phyloP scores from a whole-genome alignment of 2,888 invertebrate genomes.

The Caenorhabditis zanzibari region DNA sequence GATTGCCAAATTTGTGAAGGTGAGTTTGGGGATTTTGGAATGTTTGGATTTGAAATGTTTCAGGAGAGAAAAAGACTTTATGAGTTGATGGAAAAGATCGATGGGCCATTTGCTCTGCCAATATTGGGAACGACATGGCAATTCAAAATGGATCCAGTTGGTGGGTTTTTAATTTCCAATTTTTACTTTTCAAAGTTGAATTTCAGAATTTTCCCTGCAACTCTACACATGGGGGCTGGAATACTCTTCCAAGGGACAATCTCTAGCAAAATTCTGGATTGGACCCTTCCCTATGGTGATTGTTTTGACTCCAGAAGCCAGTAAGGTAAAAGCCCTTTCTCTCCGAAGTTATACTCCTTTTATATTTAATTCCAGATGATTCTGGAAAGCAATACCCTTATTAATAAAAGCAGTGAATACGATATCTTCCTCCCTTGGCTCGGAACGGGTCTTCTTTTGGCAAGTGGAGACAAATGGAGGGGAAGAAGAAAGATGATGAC shows the following conservation, averaged over 20 bases:
- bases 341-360: no score
- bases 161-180: conserved; percentile 54
- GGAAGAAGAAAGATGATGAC: conserved; percentile 85
- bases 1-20: conserved; percentile 48
- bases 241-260: conserved; percentile 42
- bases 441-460: conserved; percentile 85
- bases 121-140: conserved; percentile 77
- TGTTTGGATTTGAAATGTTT: background rate
- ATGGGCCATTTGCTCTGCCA: conserved; percentile 78
- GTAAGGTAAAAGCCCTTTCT: conserved; percentile 32
- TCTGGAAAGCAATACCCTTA: conserved; percentile 79
- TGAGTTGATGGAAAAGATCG: conserved; percentile 63
- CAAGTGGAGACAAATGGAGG: conserved; percentile 85
- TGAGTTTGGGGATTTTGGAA: background rate
- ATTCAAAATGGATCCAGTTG: conserved; percentile 75
- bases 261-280: conserved; percentile 57
- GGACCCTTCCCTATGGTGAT: conserved; percentile 62
- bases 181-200: background rate
- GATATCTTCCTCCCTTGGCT: conserved; percentile 85
- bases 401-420: conserved; percentile 84
- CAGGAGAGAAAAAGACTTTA: conserved; percentile 42
- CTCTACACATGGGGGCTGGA: conserved; percentile 60
- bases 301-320: conserved; percentile 52
- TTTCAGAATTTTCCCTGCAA: conserved; percentile 56
- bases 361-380: conserved; percentile 56